Evolutionary conservation across 2,113 vertebrate genomes (phyloP).

Genomic region (Oncorhynchus masou): DNA sequence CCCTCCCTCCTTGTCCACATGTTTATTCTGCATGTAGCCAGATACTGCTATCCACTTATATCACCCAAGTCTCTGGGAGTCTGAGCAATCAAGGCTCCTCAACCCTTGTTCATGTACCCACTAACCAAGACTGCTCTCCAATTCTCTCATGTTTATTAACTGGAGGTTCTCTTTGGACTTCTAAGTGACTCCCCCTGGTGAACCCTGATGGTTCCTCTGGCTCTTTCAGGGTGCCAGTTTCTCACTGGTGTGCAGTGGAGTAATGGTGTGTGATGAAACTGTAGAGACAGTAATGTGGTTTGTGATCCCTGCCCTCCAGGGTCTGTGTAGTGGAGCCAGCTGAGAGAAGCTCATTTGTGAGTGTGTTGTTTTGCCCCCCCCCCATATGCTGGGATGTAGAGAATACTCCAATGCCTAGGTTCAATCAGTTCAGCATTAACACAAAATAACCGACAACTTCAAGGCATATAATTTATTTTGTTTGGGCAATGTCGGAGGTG

Average conservation of each 20-base stretch:
- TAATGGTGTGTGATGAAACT: constrained; percentile 45
- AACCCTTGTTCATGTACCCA: neutral
- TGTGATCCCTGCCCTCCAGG: constrained; percentile 25
- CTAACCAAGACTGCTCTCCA: constrained; percentile 6
- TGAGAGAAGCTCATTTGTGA: constrained; percentile 18
- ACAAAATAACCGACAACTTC: too few relatives aligned
- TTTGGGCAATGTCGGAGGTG: too few relatives aligned
- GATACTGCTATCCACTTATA: neutral
- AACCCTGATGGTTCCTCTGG: constrained; percentile 24
- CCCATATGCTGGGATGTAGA: too few relatives aligned
- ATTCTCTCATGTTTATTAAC: constrained; percentile 68
- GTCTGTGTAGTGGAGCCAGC: constrained; percentile 21
- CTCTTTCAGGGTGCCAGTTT: constrained; percentile 16
- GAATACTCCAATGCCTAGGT: neutral
- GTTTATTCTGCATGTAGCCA: neutral
- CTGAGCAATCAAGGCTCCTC: neutral
- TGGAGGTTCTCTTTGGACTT: constrained; percentile 52
- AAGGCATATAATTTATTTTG: too few relatives aligned
- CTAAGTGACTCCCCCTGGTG: constrained; percentile 26
- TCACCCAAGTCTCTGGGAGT: neutral
- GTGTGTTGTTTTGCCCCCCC: constrained; percentile 26
- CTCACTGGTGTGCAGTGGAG: constrained; percentile 28
- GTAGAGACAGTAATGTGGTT: constrained; percentile 33
- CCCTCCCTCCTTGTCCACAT: neutral
- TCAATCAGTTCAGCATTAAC: neutral